A percentile compares a stretch with the other conserved stretches of the same genome.
These are phyloP conservation scores for Pristionchus japonicus DNA, from an alignment of 2,888 invertebrate species.

Conservation along the genomic window DNA sequence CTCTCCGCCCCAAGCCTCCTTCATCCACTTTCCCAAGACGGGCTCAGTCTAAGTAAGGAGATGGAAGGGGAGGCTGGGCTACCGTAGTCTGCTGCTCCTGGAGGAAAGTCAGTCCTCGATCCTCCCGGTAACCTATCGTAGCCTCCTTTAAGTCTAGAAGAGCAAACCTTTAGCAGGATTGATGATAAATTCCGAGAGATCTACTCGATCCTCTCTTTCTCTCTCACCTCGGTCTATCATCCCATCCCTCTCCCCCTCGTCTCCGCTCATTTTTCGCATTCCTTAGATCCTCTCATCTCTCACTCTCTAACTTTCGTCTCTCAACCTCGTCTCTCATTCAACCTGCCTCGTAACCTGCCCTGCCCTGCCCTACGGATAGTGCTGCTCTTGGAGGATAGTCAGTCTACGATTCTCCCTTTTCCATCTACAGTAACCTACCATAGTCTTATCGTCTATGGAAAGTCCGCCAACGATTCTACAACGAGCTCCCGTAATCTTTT, in stretches of 20 bases:
- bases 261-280: slow-evolving; percentile 43
- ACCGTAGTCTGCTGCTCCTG: slow-evolving; percentile 14
- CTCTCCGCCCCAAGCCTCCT: neutral
- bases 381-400: neutral
- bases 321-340: neutral
- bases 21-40: slow-evolving; percentile 2
- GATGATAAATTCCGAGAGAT: slow-evolving; percentile 5
- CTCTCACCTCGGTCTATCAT: neutral
- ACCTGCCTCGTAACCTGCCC: neutral
- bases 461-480: neutral
- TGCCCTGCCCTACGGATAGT: neutral
- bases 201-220: neutral
- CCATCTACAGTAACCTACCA: neutral
- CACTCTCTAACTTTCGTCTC: neutral
- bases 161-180: neutral
- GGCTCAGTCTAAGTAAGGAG: neutral
- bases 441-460: neutral
- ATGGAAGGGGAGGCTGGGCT: neutral
- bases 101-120: no score
- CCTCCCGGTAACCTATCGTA: no score
- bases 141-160: neutral
- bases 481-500: neutral
- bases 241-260: neutral
- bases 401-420: neutral
- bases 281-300: neutral